Evolutionary conservation across 2,797 vertebrate species (phyloP), one percentile per base, ranked within the genome.

Genomic region (Acanthiza pusilla): DNA sequence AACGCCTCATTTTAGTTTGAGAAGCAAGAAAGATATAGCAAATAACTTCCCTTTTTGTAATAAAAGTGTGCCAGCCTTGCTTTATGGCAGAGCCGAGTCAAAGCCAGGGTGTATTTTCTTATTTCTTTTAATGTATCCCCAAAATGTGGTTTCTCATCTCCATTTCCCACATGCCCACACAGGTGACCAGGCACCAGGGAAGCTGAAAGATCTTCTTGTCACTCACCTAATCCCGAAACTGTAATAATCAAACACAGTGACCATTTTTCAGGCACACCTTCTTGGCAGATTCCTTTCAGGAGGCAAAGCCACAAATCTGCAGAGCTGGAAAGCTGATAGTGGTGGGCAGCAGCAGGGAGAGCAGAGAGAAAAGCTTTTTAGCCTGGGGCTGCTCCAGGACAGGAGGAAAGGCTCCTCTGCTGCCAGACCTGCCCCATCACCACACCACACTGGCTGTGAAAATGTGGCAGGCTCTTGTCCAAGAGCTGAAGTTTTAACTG

Each of bases 181-280:
- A 60, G 48, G 11, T 18, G 8, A 32, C 30, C 0, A 0, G 27
- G 47, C 21, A 60, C 15, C 16, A 1, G 5, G 17, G 42, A 58
- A 36, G 34, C 25, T 53, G 66, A 40, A 67, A 71, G 32, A 36
- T 9, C 8, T 40, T 43, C 4, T 2, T 5, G 2, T 34, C 20
- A 4, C 27, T 50, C 50, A 38, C 4, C 29, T 54, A 3, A 30
- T 68, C 85, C 47, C 34, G 5, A 10, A 40, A 42, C 11, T 10
- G 10, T 45, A 40, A 11, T 13, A 58, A 25, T 3, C 43, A 17
- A 61, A 51, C 9, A 11, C 0, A 0, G n/a, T 45, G 30, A 50
- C 25, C 1, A 10, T 48, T 94, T 85, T 51, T 42, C 48, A 27
- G 36, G 13, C 40, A 67, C 14, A 0, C 0, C 30, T 74, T 71